A percentile compares a stretch with the other conserved stretches of the same genome.
Conservation (phyloP, 53 echinoderm and acorn worm genomes). For the Paracentrotus lividus region DNA sequence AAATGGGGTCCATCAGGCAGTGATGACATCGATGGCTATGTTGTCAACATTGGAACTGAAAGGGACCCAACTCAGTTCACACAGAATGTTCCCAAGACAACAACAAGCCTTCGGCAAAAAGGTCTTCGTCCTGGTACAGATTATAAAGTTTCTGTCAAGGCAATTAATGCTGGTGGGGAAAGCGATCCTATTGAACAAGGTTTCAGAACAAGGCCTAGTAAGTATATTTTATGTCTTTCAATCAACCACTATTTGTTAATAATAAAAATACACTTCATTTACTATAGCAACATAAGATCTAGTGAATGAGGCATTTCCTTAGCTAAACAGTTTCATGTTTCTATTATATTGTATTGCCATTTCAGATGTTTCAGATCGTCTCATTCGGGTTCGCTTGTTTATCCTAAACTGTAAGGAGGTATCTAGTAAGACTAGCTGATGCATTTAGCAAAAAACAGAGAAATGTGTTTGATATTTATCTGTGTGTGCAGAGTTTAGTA, state of each 20-base stretch:
- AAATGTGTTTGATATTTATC: no score
- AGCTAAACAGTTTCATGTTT: not conserved
- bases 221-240: not conserved
- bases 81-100: slow-evolving; percentile 10
- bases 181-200: slow-evolving; percentile 55
- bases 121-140: slow-evolving; percentile 44
- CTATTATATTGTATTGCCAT: no score
- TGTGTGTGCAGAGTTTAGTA: no score
- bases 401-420: no score
- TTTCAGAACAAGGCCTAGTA: slow-evolving; percentile 47
- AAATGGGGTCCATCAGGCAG: slow-evolving; percentile 43
- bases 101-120: not conserved
- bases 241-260: not conserved
- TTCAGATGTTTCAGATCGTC: no score
- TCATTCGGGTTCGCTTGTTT: no score
- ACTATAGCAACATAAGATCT: not conserved
- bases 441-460: no score
- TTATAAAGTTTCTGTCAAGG: slow-evolving; percentile 46
- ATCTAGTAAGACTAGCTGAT: no score
- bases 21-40: slow-evolving; percentile 38
- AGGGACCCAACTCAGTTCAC: slow-evolving; percentile 47
- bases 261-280: not conserved
- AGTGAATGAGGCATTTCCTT: not conserved
- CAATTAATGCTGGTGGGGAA: not conserved
- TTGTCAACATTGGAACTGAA: slow-evolving; percentile 11